Evolutionary conservation across 2,797 vertebrate species (phyloP).

Genomic region (Ceryle rudis): DNA sequence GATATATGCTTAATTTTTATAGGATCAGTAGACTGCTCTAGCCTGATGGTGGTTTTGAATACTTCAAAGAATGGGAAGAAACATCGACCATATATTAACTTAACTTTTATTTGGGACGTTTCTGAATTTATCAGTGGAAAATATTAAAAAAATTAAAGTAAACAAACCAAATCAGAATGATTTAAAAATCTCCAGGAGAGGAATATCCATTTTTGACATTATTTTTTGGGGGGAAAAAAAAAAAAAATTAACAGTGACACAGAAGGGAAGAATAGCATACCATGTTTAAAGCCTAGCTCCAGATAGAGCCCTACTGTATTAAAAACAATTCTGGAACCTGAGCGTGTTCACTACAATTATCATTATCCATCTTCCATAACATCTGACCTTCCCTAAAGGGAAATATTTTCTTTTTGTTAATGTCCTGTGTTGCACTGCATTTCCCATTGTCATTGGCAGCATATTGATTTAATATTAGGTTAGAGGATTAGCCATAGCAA

Average conservation of each 20-base stretch:
- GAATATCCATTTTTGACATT: not conserved
- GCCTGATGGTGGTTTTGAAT: not conserved
- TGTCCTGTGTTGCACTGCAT: constrained; percentile 1
- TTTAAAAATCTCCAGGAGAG: not conserved
- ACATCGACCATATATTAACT: not conserved
- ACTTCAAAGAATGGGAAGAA: not conserved
- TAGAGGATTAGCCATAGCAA: constrained; percentile 42
- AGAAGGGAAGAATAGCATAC: not conserved
- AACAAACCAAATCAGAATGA: not conserved
- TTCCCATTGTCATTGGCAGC: constrained; percentile 50
- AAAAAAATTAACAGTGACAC: not conserved
- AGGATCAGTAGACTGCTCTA: not conserved
- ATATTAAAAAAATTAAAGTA: not conserved
- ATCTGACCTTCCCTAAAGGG: constrained; percentile 32
- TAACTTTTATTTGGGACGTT: not conserved
- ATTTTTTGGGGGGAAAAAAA: not conserved
- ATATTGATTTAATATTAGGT: constrained; percentile 66
- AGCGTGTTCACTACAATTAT: constrained; percentile 30
- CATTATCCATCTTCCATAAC: constrained; percentile 28
- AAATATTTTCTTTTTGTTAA: constrained; percentile 49
- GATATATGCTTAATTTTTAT: not conserved
- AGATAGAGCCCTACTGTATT: not conserved
- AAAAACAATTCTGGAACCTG: constrained; percentile 40
- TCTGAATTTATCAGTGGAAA: not conserved
- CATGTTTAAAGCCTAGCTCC: not conserved